Percentiles rank a stretch among this genome's conserved stretches.
These are phyloP conservation scores for Tipula lateralis DNA, from an alignment of 2,888 invertebrate genomes.

Conservation along the genomic window DNA sequence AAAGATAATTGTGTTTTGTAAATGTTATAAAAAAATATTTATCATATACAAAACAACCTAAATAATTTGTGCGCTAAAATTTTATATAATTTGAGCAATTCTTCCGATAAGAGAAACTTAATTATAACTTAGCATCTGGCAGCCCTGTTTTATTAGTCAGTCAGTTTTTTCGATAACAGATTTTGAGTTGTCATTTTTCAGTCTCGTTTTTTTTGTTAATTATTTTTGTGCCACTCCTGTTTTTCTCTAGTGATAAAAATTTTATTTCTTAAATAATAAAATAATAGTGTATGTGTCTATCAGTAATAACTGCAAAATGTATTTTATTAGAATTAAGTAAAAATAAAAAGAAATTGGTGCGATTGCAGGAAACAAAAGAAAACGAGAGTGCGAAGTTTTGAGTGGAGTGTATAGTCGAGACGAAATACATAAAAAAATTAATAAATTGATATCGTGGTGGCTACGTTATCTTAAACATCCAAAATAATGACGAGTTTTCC, in stretches of 20 bases:
- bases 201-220: slow-evolving; percentile 32
- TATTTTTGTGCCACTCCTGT: slow-evolving; percentile 36
- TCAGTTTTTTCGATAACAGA: slow-evolving; percentile 36
- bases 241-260: slow-evolving; percentile 31
- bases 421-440: neutral
- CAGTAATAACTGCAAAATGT: neutral
- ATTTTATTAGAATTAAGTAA: slow-evolving; percentile 12
- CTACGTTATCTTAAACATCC: neutral
- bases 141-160: slow-evolving; percentile 32
- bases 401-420: neutral
- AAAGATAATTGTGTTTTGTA: too few relatives aligned
- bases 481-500: slow-evolving; percentile 34
- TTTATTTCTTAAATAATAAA: neutral
- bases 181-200: slow-evolving; percentile 33
- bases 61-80: too few relatives aligned
- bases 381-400: neutral
- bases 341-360: neutral
- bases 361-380: neutral
- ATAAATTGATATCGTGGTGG: neutral
- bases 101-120: slow-evolving; percentile 30
- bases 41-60: too few relatives aligned
- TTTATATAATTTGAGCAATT: slow-evolving; percentile 14
- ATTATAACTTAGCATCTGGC: neutral
- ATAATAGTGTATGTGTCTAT: neutral
- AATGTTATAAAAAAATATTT: too few relatives aligned